These are phyloP conservation scores for Spinus olivaceus DNA, from an alignment of 2,797 vertebrate species.

Conservation along the genomic window DNA sequence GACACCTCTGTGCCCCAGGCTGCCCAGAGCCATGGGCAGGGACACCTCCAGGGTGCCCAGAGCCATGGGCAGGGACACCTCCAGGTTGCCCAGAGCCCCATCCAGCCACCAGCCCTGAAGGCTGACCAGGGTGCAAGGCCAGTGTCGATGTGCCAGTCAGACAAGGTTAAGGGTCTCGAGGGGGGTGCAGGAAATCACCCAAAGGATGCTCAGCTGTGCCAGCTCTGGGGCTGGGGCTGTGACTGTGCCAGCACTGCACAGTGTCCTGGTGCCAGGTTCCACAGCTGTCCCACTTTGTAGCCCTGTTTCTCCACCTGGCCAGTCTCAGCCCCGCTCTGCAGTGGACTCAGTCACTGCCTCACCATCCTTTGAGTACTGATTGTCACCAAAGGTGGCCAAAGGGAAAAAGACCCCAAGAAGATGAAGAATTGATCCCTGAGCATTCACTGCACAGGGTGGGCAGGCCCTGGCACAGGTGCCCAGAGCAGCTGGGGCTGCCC, in stretches of 20 bases:
- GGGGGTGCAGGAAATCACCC: not conserved
- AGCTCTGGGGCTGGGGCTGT: not conserved
- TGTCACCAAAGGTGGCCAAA: not conserved
- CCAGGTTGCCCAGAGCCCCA: not conserved
- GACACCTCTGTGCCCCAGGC: no score
- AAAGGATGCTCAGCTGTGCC: not conserved
- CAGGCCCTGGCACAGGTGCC: not conserved
- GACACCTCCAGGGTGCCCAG: not conserved
- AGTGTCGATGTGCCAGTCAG: rapidly evolving
- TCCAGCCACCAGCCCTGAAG: not conserved
- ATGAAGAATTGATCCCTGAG: not conserved
- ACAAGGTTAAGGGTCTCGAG: no score
- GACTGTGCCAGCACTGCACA: not conserved
- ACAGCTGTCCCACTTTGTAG: rapidly evolving
- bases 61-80: not conserved
- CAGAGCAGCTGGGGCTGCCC: not conserved
- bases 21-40: not conserved
- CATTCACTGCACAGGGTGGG: not conserved
- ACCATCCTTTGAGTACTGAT: not conserved
- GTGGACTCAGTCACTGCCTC: not conserved
- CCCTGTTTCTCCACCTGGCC: not conserved
- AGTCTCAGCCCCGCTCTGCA: not conserved
- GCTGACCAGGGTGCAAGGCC: not conserved
- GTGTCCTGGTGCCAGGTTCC: not conserved
- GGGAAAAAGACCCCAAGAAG: not conserved